Evolutionary conservation across 2,113 vertebrate species (phyloP).

Genomic region (Eulemur rufifrons): DNA sequence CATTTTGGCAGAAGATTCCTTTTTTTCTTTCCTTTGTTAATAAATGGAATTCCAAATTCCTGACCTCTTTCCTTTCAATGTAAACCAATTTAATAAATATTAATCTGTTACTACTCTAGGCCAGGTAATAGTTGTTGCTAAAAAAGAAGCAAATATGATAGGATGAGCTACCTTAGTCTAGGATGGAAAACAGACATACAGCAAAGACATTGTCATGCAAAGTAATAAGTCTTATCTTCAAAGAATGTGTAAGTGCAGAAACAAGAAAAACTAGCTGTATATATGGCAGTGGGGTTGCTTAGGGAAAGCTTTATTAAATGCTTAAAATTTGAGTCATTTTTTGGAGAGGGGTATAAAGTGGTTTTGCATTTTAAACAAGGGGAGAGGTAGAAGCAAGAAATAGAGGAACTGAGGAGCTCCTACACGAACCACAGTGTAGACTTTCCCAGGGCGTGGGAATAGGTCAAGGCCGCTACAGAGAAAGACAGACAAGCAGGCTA

Average conservation of each 20-base stretch:
- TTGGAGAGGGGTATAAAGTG: neutral
- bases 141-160: neutral
- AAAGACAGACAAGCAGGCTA: neutral
- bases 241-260: neutral
- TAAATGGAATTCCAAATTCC: neutral
- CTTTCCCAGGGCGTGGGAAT: neutral
- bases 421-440: neutral
- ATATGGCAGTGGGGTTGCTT: neutral
- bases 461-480: neutral
- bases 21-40: neutral
- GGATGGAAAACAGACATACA: neutral
- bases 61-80: slow-evolving; percentile 16
- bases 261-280: neutral
- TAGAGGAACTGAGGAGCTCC: neutral
- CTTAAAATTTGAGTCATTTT: slow-evolving; percentile 1
- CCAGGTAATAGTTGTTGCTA: neutral
- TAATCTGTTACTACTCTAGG: neutral
- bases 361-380: slow-evolving; percentile 9
- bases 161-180: neutral
- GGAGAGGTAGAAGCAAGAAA: neutral
- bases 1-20: neutral
- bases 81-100: slow-evolving; percentile 14
- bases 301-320: neutral
- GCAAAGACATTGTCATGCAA: neutral
- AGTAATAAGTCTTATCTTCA: neutral